Percentiles rank a stretch among this genome's conserved stretches.
Evolutionary conservation across 2,888 invertebrate genomes (phyloP).

Genomic region (Electrophaes corylata): DNA sequence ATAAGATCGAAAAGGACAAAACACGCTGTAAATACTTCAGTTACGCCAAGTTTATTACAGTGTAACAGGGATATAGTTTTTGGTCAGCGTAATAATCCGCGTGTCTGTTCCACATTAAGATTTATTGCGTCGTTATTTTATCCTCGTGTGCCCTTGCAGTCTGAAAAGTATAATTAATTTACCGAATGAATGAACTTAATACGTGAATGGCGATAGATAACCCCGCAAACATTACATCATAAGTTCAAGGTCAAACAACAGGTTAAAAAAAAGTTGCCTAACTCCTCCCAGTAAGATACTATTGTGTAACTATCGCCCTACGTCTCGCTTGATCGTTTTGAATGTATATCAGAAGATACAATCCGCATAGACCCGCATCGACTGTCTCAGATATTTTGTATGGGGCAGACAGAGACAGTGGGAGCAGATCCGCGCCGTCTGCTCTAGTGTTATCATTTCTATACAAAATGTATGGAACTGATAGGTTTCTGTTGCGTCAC

Average conservation of each 20-base stretch:
- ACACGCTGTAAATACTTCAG: too few species aligned
- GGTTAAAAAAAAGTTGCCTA: conserved; percentile 24
- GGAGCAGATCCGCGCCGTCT: too few species aligned
- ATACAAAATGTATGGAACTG: too few species aligned
- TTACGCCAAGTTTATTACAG: too few species aligned
- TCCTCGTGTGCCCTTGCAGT: neutral
- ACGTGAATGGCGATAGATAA: neutral
- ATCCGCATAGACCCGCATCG: too few species aligned
- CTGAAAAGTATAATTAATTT: neutral
- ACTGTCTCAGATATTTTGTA: too few species aligned
- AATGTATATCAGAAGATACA: too few species aligned
- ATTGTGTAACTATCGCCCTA: neutral
- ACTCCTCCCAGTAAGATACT: neutral
- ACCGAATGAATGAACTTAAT: neutral
- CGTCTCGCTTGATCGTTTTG: neutral
- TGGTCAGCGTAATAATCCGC: neutral
- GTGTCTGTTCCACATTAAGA: neutral
- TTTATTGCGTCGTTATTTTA: neutral
- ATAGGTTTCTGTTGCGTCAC: too few species aligned
- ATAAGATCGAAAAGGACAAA: too few species aligned
- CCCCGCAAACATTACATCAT: neutral
- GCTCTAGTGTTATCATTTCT: too few species aligned
- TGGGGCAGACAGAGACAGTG: too few species aligned
- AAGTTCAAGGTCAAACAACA: conserved; percentile 26
- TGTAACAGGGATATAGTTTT: too few species aligned